phyloP scores from a whole-genome alignment of 2,113 vertebrate genomes.

The Spizaetus ornatus region DNA sequence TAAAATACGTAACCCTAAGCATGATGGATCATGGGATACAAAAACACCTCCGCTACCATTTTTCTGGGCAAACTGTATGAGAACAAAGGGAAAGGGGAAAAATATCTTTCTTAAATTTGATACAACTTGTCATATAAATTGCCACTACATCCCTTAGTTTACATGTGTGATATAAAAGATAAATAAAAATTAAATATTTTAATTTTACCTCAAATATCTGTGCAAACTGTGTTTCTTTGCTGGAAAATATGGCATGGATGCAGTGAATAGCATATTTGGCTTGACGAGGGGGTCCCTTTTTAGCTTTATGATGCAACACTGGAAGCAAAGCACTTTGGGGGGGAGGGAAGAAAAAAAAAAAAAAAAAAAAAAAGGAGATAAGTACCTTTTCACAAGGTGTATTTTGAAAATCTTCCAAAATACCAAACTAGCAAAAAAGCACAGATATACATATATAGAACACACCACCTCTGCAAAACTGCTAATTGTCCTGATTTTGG shows the following conservation, averaged over 20 bases:
- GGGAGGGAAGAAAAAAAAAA: not conserved
- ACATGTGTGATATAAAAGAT: not conserved
- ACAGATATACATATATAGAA: not conserved
- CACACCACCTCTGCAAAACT: not conserved
- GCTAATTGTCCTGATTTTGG: not conserved
- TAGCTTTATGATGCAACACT: conserved; percentile 96
- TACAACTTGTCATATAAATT: not conserved
- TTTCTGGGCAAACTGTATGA: not conserved
- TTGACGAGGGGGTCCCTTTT: conserved; percentile 92
- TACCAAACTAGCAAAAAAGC: not conserved
- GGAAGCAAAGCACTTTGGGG: conserved; percentile 86
- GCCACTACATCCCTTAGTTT: not conserved
- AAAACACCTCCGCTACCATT: not conserved
- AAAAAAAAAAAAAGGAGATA: not conserved
- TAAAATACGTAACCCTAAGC: not conserved
- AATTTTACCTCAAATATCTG: conserved; percentile 95
- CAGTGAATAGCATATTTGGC: conserved; percentile 98
- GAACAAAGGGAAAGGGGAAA: not conserved
- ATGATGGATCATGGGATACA: not conserved
- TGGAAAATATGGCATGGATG: conserved; percentile 97
- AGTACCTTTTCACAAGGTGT: not conserved
- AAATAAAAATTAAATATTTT: not conserved
- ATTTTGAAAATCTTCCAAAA: not conserved
- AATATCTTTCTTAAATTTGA: not conserved
- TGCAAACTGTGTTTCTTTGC: conserved; percentile 97